Conservation (phyloP, 2,888 invertebrate genomes). For the Embidobia sp. region DNA sequence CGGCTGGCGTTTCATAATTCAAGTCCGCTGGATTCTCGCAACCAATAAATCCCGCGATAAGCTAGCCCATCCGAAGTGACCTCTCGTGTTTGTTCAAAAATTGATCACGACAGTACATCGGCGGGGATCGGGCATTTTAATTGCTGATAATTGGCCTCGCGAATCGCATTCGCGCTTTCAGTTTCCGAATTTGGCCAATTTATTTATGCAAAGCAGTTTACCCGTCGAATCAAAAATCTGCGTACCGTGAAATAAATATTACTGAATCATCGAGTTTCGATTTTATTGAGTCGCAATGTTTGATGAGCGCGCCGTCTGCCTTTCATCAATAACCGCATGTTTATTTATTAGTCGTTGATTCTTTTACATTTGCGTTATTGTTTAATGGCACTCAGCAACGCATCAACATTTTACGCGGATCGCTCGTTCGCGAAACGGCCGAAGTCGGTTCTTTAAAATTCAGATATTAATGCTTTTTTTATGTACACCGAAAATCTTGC, state of each 20-base stretch:
- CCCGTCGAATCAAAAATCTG: background rate
- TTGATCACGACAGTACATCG: constrained; percentile 24
- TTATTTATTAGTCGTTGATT: no score
- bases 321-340: no score
- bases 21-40: constrained; percentile 59
- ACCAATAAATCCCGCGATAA: constrained; percentile 66
- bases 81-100: constrained; percentile 39
- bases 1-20: constrained; percentile 63
- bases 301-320: background rate
- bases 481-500: no score
- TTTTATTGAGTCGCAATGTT: background rate
- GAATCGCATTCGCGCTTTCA: constrained; percentile 4
- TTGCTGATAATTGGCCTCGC: constrained; percentile 32
- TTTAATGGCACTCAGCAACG: no score
- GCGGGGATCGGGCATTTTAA: constrained; percentile 29
- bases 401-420: no score
- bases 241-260: constrained; percentile 5
- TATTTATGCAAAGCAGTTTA: constrained; percentile 3
- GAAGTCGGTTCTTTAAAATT: no score
- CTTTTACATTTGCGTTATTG: no score
- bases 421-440: no score
- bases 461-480: no score
- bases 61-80: constrained; percentile 60
- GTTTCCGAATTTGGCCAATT: constrained; percentile 6
- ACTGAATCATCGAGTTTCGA: background rate